Conservation (phyloP, 2,888 invertebrate species). For the Melanchra persicariae region DNA sequence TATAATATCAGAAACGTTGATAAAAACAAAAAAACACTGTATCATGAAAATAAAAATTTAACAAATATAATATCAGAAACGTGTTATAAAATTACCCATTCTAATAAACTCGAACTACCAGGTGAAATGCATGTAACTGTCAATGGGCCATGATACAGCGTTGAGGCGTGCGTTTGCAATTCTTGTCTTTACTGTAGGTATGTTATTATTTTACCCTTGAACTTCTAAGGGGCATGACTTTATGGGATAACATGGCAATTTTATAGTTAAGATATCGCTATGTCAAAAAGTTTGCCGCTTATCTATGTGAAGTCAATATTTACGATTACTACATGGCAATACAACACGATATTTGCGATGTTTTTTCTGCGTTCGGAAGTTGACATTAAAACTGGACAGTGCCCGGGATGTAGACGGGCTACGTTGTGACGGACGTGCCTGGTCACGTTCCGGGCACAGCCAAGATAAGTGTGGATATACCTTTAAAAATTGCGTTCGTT, state of each 20-base stretch:
- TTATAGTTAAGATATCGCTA: background rate
- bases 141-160: conserved; percentile 5
- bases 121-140: conserved; percentile 31
- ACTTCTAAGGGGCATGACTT: background rate
- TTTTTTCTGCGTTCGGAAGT: background rate
- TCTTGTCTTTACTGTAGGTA: background rate
- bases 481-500: too few species aligned
- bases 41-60: too few species aligned
- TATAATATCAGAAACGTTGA: too few species aligned
- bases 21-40: too few species aligned
- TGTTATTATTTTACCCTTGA: background rate
- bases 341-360: background rate
- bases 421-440: too few species aligned
- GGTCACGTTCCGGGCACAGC: too few species aligned
- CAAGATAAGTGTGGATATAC: too few species aligned
- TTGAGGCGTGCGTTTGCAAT: conserved; percentile 11
- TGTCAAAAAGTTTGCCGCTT: background rate
- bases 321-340: background rate
- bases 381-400: too few species aligned
- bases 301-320: background rate
- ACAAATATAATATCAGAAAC: background rate
- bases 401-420: too few species aligned
- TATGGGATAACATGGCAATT: background rate
- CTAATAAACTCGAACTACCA: conserved; percentile 3
- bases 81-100: background rate